A percentile compares a stretch with the other conserved stretches of the same genome.
Conservation (phyloP, 2,888 invertebrate species). For the Odontothrips loti region DNA sequence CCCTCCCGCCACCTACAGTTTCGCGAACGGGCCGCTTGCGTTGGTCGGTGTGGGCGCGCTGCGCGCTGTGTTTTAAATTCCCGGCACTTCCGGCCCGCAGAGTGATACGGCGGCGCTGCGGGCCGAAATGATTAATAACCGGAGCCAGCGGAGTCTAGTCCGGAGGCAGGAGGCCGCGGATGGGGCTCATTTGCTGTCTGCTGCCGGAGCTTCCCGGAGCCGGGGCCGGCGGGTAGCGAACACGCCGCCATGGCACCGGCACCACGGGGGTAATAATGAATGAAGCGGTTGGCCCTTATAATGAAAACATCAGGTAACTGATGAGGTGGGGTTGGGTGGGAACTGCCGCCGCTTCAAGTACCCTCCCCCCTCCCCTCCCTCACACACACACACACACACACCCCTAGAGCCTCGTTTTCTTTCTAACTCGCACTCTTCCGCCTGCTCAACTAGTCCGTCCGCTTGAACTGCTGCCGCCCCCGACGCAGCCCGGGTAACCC, state of each 20-base stretch:
- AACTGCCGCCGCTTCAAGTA: not conserved
- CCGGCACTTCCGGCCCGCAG: too few species aligned
- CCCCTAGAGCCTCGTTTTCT: not conserved
- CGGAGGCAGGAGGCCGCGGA: too few species aligned
- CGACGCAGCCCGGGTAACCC: not conserved
- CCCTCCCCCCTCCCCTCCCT: not conserved
- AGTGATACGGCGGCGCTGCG: too few species aligned
- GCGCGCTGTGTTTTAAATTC: too few species aligned
- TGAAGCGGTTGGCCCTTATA: not conserved
- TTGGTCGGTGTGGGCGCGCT: too few species aligned
- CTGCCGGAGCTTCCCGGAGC: not conserved
- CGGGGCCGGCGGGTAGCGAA: not conserved
- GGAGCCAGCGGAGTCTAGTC: too few species aligned
- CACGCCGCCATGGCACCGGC: not conserved
- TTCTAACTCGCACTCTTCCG: not conserved
- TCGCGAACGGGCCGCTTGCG: too few species aligned
- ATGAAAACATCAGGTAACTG: slow-evolving; percentile 11
- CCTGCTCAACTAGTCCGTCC: not conserved
- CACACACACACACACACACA: not conserved
- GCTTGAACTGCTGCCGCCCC: not conserved
- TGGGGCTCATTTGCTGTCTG: too few species aligned
- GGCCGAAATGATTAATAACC: too few species aligned
- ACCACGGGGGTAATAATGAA: not conserved
- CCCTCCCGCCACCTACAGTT: too few species aligned
- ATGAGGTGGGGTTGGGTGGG: not conserved